Conservation (phyloP, 2,797 vertebrate species). For the Calcarius lapponicus region DNA sequence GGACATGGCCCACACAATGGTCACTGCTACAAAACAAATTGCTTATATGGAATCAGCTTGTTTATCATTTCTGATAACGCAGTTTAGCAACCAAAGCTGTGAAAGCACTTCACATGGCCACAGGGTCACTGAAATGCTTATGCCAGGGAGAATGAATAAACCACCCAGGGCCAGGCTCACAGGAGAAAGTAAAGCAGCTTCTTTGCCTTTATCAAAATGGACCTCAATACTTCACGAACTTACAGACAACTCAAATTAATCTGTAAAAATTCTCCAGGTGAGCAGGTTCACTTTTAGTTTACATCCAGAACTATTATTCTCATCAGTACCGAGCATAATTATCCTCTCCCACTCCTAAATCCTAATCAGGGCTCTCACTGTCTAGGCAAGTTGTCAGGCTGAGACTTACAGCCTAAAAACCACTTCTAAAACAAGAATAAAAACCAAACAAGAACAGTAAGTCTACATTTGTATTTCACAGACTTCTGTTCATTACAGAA, state of each 20-base stretch:
- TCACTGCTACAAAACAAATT: neutral
- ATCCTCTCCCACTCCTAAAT: neutral
- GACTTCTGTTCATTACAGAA: neutral
- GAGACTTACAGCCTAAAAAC: neutral
- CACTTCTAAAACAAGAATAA: neutral
- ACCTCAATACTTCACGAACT: neutral
- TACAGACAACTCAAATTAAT: neutral
- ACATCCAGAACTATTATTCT: neutral
- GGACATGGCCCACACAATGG: fast-evolving
- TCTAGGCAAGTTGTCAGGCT: neutral
- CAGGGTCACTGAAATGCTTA: neutral
- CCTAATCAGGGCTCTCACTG: neutral
- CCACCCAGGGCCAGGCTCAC: neutral
- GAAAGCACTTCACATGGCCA: neutral
- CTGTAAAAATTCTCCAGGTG: neutral
- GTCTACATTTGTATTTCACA: neutral
- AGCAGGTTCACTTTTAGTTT: neutral
- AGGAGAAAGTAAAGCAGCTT: neutral
- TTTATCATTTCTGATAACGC: neutral
- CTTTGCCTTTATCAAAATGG: neutral
- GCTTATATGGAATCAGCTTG: neutral
- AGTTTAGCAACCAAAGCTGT: conserved; percentile 18
- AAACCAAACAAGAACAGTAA: neutral
- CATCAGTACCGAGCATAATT: neutral
- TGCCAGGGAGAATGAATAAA: neutral